Percentiles rank a stretch among this genome's conserved stretches.
Evolutionary conservation across 2,888 invertebrate species (phyloP).

Genomic region (Horisme vitalbata): DNA sequence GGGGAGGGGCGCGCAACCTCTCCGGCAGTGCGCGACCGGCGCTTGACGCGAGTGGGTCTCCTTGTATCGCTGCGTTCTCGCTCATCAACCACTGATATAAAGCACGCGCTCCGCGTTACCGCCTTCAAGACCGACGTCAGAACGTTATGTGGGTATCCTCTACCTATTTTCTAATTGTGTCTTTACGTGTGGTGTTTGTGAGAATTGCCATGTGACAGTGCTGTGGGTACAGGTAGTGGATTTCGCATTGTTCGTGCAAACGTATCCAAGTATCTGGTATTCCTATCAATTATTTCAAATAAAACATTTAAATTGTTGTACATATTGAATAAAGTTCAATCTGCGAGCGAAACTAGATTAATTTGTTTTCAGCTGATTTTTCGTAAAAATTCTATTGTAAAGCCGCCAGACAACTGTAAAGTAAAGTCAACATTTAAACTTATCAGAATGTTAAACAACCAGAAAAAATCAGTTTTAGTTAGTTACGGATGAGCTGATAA

Average conservation of each 20-base stretch:
- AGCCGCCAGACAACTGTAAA: no score
- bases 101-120: slow-evolving; percentile 7
- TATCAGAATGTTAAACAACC: no score
- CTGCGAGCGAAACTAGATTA: no score
- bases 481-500: no score
- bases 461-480: no score
- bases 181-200: slow-evolving; percentile 41
- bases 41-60: slow-evolving; percentile 41
- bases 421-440: no score
- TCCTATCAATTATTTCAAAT: no score
- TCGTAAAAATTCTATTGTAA: no score
- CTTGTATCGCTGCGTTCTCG: slow-evolving; percentile 12
- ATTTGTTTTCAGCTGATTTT: no score
- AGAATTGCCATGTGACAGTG: slow-evolving; percentile 52
- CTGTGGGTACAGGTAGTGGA: slow-evolving; percentile 18
- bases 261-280: slow-evolving; percentile 7
- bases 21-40: slow-evolving; percentile 63
- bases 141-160: slow-evolving; percentile 12
- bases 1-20: slow-evolving; percentile 40
- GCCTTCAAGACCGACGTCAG: not conserved
- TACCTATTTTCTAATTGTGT: slow-evolving; percentile 40
- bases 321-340: no score
- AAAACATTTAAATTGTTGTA: no score
- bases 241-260: not conserved
- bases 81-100: slow-evolving; percentile 1